Conservation (phyloP, 2,113 vertebrate genomes). For the Caranx melampygus region DNA sequence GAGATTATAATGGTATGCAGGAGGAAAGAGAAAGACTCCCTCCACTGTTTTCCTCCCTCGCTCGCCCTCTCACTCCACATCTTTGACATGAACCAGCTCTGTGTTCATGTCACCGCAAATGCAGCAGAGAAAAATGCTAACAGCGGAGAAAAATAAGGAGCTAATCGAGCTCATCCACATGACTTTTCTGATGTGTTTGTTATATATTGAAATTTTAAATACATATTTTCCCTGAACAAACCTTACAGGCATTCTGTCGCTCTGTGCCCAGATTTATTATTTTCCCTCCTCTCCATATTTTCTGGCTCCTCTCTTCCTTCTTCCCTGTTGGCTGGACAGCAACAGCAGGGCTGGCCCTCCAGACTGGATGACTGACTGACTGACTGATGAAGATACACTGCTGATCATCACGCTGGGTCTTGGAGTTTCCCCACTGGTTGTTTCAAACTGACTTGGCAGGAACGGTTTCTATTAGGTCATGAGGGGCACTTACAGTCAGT, state of each 20-base stretch:
- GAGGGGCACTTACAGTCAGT: too few relatives aligned
- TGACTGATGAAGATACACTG: too few relatives aligned
- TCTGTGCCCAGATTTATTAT: not conserved
- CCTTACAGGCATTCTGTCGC: not conserved
- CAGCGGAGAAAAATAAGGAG: not conserved
- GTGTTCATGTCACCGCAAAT: not conserved
- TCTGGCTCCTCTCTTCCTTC: slow-evolving; percentile 22
- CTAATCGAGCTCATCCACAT: not conserved
- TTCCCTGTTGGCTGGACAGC: not conserved
- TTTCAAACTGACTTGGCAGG: too few relatives aligned
- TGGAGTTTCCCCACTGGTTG: too few relatives aligned
- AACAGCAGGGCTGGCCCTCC: too few relatives aligned
- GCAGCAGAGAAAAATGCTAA: not conserved
- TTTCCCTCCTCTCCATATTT: not conserved
- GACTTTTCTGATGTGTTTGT: slow-evolving; percentile 5
- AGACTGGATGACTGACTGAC: too few relatives aligned
- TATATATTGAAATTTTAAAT: not conserved
- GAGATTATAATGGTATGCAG: slow-evolving; percentile 63
- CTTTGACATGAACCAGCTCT: slow-evolving; percentile 57
- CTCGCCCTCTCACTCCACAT: not conserved
- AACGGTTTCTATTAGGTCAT: too few relatives aligned
- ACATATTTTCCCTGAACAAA: too few relatives aligned
- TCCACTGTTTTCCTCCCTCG: slow-evolving; percentile 16
- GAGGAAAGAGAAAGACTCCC: slow-evolving; percentile 56
- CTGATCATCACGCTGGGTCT: too few relatives aligned